Percentiles rank a stretch among this genome's conserved stretches.
phyloP scores from a whole-genome alignment of 1,140 invertebrate species.

The Ganaspis sp. region DNA sequence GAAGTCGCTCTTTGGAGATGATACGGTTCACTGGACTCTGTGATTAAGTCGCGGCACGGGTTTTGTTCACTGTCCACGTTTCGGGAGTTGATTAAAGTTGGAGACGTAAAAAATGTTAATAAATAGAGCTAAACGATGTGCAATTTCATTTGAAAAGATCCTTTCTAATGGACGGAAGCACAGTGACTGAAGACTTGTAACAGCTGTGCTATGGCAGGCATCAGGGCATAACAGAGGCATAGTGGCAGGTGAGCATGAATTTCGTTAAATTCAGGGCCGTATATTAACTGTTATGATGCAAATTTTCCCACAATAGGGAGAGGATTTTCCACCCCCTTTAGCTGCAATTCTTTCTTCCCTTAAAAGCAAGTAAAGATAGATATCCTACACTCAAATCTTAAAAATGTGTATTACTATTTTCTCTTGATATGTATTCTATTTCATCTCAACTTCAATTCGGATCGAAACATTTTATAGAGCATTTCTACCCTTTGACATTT shows the following conservation, averaged over 20 bases:
- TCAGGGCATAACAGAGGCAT: constrained; percentile 60
- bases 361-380: background rate
- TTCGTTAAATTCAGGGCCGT: constrained; percentile 61
- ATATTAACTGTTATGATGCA: constrained; percentile 26
- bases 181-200: constrained; percentile 64
- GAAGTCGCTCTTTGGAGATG: background rate
- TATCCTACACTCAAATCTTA: background rate
- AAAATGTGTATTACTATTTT: background rate
- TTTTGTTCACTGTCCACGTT: background rate
- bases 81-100: background rate
- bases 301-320: background rate
- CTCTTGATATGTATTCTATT: background rate
- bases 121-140: constrained; percentile 1
- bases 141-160: constrained; percentile 45
- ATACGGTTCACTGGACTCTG: background rate
- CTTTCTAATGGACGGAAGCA: constrained; percentile 58
- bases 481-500: too few species aligned
- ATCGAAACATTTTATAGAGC: too few species aligned
- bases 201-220: constrained; percentile 64
- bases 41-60: background rate
- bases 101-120: background rate
- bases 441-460: too few species aligned
- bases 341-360: background rate
- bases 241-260: constrained; percentile 67
- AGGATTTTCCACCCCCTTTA: background rate